phyloP scores from a whole-genome alignment of 2,888 invertebrate species.

The Tetragonisca angustula region DNA sequence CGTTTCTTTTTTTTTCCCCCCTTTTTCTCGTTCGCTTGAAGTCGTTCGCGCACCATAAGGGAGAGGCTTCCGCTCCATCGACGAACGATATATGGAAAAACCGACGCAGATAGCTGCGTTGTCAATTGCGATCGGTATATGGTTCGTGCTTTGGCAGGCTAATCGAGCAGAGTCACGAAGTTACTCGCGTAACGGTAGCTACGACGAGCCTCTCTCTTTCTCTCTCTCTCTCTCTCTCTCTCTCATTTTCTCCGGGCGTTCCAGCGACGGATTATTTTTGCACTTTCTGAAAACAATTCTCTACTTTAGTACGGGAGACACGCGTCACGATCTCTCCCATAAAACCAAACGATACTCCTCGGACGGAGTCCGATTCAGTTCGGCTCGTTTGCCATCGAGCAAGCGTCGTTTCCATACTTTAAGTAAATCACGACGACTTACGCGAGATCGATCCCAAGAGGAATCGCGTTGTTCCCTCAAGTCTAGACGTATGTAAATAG shows the following conservation, averaged over 20 bases:
- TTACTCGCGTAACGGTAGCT: neutral
- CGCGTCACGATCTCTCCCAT: neutral
- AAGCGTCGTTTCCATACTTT: no score
- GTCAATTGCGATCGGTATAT: neutral
- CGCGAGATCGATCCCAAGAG: neutral
- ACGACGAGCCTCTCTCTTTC: no score
- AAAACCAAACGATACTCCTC: neutral
- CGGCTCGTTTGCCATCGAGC: neutral
- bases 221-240: no score
- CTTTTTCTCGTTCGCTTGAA: no score
- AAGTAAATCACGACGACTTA: neutral
- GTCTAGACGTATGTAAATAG: neutral
- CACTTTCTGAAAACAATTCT: neutral
- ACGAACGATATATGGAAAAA: neutral
- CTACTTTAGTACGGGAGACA: neutral
- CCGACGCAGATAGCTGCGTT: neutral
- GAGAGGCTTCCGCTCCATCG: neutral
- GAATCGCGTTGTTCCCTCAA: neutral
- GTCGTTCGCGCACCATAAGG: neutral
- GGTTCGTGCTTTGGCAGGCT: neutral
- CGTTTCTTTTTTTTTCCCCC: constrained; percentile 6
- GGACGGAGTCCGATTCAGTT: neutral
- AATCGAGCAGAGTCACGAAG: neutral
- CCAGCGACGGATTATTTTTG: constrained; percentile 1
- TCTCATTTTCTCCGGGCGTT: neutral